A percentile compares a stretch with the other conserved stretches of the same genome.
phyloP scores from a whole-genome alignment of 2,113 vertebrate species.

The Piaya cayana region DNA sequence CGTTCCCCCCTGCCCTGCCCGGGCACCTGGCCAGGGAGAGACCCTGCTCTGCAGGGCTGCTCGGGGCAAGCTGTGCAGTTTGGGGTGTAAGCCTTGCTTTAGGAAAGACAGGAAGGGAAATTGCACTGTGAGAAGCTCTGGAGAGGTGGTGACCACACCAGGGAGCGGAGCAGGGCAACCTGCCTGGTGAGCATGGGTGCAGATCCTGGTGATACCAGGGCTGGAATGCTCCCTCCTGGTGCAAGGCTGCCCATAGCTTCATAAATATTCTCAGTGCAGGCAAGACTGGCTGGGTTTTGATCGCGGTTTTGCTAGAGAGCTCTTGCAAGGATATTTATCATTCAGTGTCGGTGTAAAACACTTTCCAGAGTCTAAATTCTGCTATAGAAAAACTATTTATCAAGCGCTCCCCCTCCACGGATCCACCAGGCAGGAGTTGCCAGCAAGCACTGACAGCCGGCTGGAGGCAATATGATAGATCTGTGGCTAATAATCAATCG shows the following conservation, averaged over 20 bases:
- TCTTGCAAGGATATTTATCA: slow-evolving; percentile 35
- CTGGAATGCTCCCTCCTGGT: background rate
- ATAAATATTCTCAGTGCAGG: slow-evolving; percentile 36
- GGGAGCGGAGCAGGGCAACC: background rate
- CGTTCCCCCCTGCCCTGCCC: too few species aligned
- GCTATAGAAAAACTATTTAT: slow-evolving; percentile 75
- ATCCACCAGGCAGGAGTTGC: slow-evolving; percentile 69
- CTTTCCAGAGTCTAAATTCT: slow-evolving; percentile 62
- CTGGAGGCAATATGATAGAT: slow-evolving; percentile 88
- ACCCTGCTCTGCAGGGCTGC: rapidly evolving
- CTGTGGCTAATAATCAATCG: slow-evolving; percentile 88
- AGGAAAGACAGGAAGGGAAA: background rate
- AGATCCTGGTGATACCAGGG: background rate
- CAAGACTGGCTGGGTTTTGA: slow-evolving; percentile 31
- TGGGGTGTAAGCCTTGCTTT: background rate
- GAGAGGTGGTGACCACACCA: rapidly evolving
- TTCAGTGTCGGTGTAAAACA: slow-evolving; percentile 44
- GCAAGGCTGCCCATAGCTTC: background rate
- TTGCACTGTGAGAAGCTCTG: background rate
- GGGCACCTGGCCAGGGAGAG: background rate
- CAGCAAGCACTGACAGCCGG: slow-evolving; percentile 61
- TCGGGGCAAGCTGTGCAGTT: too few species aligned
- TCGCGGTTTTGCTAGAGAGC: slow-evolving; percentile 23
- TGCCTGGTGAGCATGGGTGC: rapidly evolving
- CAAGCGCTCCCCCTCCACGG: slow-evolving; percentile 61